Conservation (phyloP, 1,140 invertebrate genomes). For the Helicoverpa armigera region DNA sequence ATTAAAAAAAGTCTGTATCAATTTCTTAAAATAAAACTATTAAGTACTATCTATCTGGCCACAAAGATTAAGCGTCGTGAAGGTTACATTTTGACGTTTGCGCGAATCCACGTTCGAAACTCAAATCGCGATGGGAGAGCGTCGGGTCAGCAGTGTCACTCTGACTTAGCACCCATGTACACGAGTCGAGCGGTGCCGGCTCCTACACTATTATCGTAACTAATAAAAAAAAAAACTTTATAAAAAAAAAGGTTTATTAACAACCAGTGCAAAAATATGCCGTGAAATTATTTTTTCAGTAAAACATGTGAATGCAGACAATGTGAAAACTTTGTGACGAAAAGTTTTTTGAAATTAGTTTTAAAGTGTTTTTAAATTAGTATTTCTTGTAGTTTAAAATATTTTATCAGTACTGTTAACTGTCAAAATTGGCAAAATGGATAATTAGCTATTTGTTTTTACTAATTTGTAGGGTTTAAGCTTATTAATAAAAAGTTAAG, state of each 20-base stretch:
- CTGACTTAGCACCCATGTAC: slow-evolving; percentile 53
- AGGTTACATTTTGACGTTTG: slow-evolving; percentile 52
- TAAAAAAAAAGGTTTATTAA: slow-evolving; percentile 7
- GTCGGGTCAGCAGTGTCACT: slow-evolving; percentile 68
- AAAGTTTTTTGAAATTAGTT: slow-evolving; percentile 31
- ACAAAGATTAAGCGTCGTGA: slow-evolving; percentile 13
- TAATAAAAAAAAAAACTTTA: slow-evolving; percentile 30
- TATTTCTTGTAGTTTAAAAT: background rate
- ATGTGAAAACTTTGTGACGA: slow-evolving; percentile 29
- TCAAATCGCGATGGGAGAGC: slow-evolving; percentile 66
- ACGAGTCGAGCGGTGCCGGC: slow-evolving; percentile 39
- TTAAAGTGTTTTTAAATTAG: slow-evolving; percentile 19
- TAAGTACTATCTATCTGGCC: background rate
- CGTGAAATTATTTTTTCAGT: background rate
- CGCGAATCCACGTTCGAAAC: slow-evolving; percentile 59
- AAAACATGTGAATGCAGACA: background rate
- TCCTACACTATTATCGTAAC: slow-evolving; percentile 6
- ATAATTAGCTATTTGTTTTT: background rate
- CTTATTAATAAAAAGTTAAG: background rate
- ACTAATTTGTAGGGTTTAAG: background rate
- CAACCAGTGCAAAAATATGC: slow-evolving; percentile 1
- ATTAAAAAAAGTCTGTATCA: slow-evolving; percentile 11
- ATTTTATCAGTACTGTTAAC: background rate
- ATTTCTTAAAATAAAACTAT: background rate
- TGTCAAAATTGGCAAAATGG: background rate